A percentile compares a stretch with the other conserved stretches of the same genome.
Conservation (phyloP, 2,888 invertebrate species). For the Mantis religiosa region DNA sequence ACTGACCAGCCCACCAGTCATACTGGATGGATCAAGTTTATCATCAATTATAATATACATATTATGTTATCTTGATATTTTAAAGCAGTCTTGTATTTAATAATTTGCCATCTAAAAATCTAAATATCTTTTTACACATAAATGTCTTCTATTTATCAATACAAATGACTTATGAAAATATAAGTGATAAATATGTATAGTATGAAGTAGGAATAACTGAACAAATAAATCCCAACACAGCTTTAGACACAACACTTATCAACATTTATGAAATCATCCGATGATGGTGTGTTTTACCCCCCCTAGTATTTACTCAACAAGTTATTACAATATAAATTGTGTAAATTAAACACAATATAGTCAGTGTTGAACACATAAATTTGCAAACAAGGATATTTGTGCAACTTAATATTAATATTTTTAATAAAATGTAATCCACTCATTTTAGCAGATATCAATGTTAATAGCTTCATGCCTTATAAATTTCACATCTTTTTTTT, state of each 20-base stretch:
- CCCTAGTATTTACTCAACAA: background rate
- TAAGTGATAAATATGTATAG: too few species aligned
- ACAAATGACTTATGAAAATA: background rate
- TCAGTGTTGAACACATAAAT: background rate
- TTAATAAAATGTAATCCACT: background rate
- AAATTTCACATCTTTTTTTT: too few species aligned
- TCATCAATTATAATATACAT: background rate
- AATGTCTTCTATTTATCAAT: background rate
- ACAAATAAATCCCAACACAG: background rate
- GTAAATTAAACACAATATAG: background rate
- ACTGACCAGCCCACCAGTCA: background rate
- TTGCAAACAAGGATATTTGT: background rate
- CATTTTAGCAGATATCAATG: too few species aligned
- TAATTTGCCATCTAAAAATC: background rate
- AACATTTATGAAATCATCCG: too few species aligned
- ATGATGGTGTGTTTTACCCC: background rate
- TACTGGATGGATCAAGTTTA: background rate
- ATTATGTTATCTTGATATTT: background rate
- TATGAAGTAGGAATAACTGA: background rate
- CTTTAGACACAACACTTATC: too few species aligned
- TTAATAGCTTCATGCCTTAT: too few species aligned
- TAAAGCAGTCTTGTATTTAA: background rate
- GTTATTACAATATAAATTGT: background rate
- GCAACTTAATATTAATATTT: background rate
- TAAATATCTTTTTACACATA: background rate